Percentiles rank a stretch among this genome's conserved stretches.
phyloP scores from a whole-genome alignment of 2,113 vertebrate genomes.

The Oriolus oriolus region DNA sequence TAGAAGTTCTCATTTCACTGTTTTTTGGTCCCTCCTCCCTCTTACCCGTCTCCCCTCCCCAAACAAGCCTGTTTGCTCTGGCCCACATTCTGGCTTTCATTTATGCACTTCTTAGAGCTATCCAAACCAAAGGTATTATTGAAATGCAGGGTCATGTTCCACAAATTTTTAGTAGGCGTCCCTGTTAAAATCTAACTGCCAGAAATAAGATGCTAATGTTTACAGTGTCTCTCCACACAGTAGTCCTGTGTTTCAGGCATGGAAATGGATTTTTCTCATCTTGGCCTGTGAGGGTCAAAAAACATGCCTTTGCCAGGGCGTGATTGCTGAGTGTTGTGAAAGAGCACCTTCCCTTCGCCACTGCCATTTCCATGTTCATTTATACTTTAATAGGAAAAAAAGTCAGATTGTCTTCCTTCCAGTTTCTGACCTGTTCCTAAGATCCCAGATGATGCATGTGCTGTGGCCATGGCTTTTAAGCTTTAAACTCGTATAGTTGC shows the following conservation, averaged over 20 bases:
- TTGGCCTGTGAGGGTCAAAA: neutral
- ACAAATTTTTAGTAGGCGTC: neutral
- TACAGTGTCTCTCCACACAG: neutral
- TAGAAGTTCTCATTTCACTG: neutral
- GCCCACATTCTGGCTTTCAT: neutral
- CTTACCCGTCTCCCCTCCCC: neutral
- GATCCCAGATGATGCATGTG: neutral
- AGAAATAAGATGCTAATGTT: neutral
- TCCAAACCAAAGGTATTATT: conserved; percentile 36
- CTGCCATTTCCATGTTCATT: neutral
- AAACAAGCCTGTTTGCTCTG: neutral
- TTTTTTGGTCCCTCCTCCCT: neutral
- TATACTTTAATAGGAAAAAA: neutral
- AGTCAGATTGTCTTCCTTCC: neutral
- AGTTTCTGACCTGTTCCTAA: neutral
- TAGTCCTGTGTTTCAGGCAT: conserved; percentile 10
- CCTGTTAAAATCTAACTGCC: neutral
- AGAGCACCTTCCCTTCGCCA: neutral
- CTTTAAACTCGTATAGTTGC: neutral
- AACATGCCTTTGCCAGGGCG: neutral
- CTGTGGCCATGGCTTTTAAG: neutral
- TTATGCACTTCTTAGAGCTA: neutral
- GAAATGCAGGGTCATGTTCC: neutral
- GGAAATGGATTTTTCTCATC: conserved; percentile 6
- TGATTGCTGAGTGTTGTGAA: neutral